phyloP scores from a whole-genome alignment of 2,113 vertebrate species.

The Alligator sinensis region DNA sequence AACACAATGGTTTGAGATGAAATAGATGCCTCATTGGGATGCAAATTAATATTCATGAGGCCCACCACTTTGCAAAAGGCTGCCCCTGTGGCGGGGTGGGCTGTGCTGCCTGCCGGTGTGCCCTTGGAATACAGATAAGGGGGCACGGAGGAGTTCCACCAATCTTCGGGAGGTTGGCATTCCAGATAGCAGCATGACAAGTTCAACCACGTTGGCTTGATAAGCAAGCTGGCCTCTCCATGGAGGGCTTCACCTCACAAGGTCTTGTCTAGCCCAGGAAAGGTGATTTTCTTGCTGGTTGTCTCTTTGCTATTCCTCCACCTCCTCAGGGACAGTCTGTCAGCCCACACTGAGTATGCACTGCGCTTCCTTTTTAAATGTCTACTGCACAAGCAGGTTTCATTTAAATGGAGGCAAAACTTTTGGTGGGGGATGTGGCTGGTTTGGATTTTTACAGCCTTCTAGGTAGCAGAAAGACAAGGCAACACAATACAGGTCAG shows the following conservation, averaged over 20 bases:
- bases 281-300: neutral
- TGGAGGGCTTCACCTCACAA: neutral
- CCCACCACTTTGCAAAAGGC: neutral
- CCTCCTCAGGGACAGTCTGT: neutral
- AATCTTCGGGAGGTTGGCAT: neutral
- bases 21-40: slow-evolving; percentile 47
- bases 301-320: neutral
- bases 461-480: neutral
- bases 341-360: fast-evolving
- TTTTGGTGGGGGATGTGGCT: fast-evolving
- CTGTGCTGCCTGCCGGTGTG: neutral
- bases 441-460: neutral
- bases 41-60: neutral
- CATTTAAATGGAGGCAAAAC: neutral
- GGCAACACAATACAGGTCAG: neutral
- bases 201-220: neutral
- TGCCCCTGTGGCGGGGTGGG: neutral
- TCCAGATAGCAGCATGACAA: neutral
- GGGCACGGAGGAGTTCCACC: neutral
- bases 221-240: neutral
- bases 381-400: fast-evolving
- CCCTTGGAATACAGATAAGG: neutral
- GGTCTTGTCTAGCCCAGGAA: neutral
- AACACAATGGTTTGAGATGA: slow-evolving; percentile 55
- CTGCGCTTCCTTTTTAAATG: fast-evolving